These are phyloP conservation scores for Heliconius hermathena DNA, from an alignment of 1,140 invertebrate species.

Conservation along the genomic window DNA sequence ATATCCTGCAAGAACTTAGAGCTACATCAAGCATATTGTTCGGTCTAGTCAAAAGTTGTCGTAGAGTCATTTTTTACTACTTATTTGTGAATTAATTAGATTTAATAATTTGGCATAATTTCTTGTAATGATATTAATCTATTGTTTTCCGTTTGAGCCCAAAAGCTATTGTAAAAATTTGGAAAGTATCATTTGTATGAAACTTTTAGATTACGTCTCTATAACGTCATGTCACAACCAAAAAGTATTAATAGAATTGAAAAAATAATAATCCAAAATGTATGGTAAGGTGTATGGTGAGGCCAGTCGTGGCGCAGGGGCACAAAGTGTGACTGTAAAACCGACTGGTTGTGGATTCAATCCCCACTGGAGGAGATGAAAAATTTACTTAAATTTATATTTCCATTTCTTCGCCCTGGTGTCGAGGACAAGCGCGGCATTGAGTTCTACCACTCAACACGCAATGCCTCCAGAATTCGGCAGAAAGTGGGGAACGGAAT, in stretches of 20 bases:
- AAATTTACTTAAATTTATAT: too few relatives aligned
- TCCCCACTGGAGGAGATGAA: too few relatives aligned
- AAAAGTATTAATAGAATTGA: not conserved
- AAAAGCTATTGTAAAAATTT: not conserved
- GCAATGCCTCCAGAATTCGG: too few relatives aligned
- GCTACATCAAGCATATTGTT: constrained; percentile 43
- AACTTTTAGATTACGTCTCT: not conserved
- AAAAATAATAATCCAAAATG: not conserved
- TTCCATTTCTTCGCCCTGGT: too few relatives aligned
- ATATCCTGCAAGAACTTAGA: constrained; percentile 32
- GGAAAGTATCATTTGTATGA: not conserved
- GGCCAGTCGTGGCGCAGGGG: too few relatives aligned
- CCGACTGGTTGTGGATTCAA: too few relatives aligned
- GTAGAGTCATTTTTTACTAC: constrained; percentile 37
- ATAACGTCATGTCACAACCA: not conserved
- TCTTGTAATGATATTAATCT: not conserved
- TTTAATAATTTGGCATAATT: not conserved
- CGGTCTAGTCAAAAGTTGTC: constrained; percentile 43
- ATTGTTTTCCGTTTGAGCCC: not conserved
- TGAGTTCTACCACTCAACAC: too few relatives aligned
- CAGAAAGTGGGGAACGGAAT: too few relatives aligned
- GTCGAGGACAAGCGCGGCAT: too few relatives aligned
- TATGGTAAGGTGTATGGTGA: too few relatives aligned
- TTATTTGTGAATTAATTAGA: not conserved
- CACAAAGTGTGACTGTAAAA: too few relatives aligned